A percentile compares a stretch with the other conserved stretches of the same genome.
These are phyloP conservation scores for Amphimallon solstitiale DNA, from an alignment of 2,888 invertebrate genomes.

Conservation along the genomic window DNA sequence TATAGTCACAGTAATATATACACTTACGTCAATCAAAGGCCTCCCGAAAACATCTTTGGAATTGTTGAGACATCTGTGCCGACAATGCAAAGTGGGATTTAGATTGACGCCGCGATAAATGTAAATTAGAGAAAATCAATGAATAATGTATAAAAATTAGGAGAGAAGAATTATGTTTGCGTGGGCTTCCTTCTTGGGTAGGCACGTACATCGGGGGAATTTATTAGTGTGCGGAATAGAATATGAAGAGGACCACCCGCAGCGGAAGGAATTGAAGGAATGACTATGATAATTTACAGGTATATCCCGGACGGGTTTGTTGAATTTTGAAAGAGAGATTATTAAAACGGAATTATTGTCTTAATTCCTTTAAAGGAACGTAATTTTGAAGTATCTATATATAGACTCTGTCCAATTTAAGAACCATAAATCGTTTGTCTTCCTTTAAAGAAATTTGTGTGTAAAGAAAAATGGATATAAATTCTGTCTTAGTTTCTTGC, in stretches of 20 bases:
- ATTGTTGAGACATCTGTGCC: background rate
- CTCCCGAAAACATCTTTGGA: background rate
- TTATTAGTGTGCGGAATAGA: conserved; percentile 13
- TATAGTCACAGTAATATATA: too few relatives aligned
- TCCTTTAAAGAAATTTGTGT: too few relatives aligned
- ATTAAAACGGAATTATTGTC: too few relatives aligned
- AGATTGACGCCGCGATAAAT: conserved; percentile 4
- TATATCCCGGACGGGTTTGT: background rate
- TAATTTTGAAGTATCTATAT: too few relatives aligned
- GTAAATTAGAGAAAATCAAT: conserved; percentile 20
- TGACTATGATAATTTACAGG: background rate
- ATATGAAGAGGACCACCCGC: conserved; percentile 23
- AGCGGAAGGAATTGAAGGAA: background rate
- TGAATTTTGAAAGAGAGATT: too few relatives aligned
- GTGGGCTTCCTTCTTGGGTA: conserved; percentile 14
- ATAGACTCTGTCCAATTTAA: too few relatives aligned
- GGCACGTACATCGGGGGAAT: conserved; percentile 2
- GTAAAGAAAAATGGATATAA: too few relatives aligned
- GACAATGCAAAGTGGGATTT: background rate
- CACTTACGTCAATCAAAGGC: too few relatives aligned
- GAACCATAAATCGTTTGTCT: too few relatives aligned
- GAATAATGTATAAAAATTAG: conserved; percentile 18
- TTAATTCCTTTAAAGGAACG: too few relatives aligned
- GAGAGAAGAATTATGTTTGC: conserved; percentile 13
- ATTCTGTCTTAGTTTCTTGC: too few relatives aligned